phyloP scores from a whole-genome alignment of 1,140 invertebrate species.

The Formica exsecta region DNA sequence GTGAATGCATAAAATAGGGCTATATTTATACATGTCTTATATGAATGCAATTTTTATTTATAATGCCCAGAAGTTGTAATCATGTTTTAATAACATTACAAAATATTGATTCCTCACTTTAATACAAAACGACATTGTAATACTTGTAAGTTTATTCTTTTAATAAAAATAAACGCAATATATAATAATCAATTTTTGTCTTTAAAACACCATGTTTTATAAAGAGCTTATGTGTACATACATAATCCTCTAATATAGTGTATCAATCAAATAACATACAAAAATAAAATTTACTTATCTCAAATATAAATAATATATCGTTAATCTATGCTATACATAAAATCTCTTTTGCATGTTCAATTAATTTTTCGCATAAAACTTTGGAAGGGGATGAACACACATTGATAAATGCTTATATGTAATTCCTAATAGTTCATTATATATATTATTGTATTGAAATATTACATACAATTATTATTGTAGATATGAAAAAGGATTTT shows the following conservation, averaged over 20 bases:
- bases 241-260: not conserved
- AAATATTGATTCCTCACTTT: slow-evolving; percentile 6
- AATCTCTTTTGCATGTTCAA: not conserved
- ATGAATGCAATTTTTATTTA: slow-evolving; percentile 65
- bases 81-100: slow-evolving; percentile 39
- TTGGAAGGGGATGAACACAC: slow-evolving; percentile 18
- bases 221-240: not conserved
- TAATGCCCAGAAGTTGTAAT: slow-evolving; percentile 42
- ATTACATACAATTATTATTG: slow-evolving; percentile 63
- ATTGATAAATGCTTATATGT: slow-evolving; percentile 17
- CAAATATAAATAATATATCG: slow-evolving; percentile 31
- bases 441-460: slow-evolving; percentile 45
- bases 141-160: slow-evolving; percentile 20
- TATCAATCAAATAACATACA: slow-evolving; percentile 27
- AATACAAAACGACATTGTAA: slow-evolving; percentile 23
- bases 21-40: slow-evolving; percentile 62
- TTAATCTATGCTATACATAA: slow-evolving; percentile 18
- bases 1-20: slow-evolving; percentile 25
- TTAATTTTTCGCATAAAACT: slow-evolving; percentile 15
- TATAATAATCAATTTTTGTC: slow-evolving; percentile 7
- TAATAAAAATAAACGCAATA: slow-evolving; percentile 28
- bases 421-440: slow-evolving; percentile 47
- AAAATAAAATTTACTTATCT: slow-evolving; percentile 49
- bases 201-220: slow-evolving; percentile 12
- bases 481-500: slow-evolving; percentile 65